Evolutionary conservation across 2,888 invertebrate species (phyloP).

Genomic region (Conus canariensis): DNA sequence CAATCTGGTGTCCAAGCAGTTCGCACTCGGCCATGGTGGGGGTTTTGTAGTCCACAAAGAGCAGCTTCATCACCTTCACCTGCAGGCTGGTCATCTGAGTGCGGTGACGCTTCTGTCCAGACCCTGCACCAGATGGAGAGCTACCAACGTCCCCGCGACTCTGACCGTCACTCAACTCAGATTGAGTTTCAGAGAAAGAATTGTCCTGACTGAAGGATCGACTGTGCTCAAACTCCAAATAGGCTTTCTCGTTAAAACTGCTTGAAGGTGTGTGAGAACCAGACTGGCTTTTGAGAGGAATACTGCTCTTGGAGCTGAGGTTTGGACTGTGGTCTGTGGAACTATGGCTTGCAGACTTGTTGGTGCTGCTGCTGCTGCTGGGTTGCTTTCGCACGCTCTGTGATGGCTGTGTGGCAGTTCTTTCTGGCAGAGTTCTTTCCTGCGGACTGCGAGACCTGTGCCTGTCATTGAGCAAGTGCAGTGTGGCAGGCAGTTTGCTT

Average conservation of each 20-base stretch:
- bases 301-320: conserved; percentile 52
- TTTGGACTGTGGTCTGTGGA: conserved; percentile 79
- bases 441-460: conserved; percentile 23
- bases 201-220: conserved; percentile 69
- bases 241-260: conserved; percentile 22
- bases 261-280: neutral
- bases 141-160: conserved; percentile 83
- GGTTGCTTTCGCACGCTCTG: neutral
- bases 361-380: neutral
- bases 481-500: neutral
- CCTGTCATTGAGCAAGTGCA: neutral
- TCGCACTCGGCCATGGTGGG: conserved; percentile 99
- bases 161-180: conserved; percentile 80
- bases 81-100: conserved; percentile 92
- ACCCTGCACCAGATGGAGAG: conserved; percentile 82
- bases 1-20: conserved; percentile 94
- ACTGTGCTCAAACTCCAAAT: conserved; percentile 19
- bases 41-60: conserved; percentile 97
- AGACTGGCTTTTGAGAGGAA: neutral
- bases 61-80: conserved; percentile 96
- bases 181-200: conserved; percentile 85
- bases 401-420: neutral
- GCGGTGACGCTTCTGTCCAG: conserved; percentile 87
- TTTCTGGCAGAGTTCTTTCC: neutral
- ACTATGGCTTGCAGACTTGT: neutral